A percentile compares a stretch with the other conserved stretches of the same genome.
Evolutionary conservation across 53 echinoderm and acorn worm species (phyloP).

Genomic region (Holothuria leucospilota): DNA sequence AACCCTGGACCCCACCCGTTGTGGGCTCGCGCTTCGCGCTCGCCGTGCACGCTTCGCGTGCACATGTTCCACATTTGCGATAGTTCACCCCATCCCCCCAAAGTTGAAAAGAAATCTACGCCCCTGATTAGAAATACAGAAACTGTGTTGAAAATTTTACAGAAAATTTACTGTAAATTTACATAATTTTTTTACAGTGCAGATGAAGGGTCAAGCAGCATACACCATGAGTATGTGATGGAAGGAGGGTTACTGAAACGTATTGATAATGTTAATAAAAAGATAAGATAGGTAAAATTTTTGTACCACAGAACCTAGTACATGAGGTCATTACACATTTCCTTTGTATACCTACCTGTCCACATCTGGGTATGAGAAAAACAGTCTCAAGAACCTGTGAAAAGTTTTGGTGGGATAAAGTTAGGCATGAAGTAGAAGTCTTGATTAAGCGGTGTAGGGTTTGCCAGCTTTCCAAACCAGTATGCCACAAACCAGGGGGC

Average conservation of each 20-base stretch:
- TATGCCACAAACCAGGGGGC: slow-evolving; percentile 57
- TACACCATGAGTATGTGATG: neutral
- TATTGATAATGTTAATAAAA: neutral
- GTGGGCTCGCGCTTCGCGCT: no score
- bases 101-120: no score
- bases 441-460: slow-evolving; percentile 47
- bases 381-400: slow-evolving; percentile 3
- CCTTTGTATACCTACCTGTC: slow-evolving; percentile 12
- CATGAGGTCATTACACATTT: slow-evolving; percentile 42
- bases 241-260: neutral
- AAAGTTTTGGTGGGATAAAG: no score
- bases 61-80: no score
- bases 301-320: slow-evolving; percentile 16
- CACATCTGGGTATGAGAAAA: slow-evolving; percentile 1
- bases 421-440: slow-evolving; percentile 17
- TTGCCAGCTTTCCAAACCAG: no score
- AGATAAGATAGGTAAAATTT: neutral
- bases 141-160: no score
- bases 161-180: no score
- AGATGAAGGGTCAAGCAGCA: neutral
- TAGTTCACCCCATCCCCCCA: no score
- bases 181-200: no score
- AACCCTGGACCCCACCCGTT: no score
- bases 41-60: no score
- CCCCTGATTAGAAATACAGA: no score